Conservation (phyloP, 2,888 invertebrate species). For the Lithosia quadra region DNA sequence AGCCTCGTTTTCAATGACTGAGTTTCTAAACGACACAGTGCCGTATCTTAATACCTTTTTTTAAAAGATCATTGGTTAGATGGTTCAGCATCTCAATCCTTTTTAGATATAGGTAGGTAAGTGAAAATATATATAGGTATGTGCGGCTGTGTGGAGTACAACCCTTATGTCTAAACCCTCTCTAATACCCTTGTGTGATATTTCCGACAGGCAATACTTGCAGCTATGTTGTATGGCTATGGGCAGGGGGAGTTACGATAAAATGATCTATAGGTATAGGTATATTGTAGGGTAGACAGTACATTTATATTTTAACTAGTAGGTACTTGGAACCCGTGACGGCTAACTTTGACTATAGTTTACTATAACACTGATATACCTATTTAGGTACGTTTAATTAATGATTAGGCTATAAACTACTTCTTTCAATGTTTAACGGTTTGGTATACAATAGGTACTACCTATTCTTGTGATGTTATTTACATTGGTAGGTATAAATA, state of each 20-base stretch:
- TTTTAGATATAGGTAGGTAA: no score
- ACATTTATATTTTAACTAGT: neutral
- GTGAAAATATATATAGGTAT: no score
- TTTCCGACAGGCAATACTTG: constrained; percentile 3
- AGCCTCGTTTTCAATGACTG: no score
- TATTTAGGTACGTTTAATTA: neutral
- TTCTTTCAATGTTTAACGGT: neutral
- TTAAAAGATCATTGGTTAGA: no score
- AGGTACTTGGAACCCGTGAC: neutral
- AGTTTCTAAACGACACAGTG: no score
- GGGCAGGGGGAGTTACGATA: neutral
- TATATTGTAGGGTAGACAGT: neutral
- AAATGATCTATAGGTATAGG: neutral
- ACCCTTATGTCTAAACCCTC: neutral
- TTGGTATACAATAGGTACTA: neutral
- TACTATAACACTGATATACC: neutral
- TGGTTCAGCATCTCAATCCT: no score
- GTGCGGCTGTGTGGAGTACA: neutral
- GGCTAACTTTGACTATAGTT: constrained; percentile 2
- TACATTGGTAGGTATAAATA: neutral
- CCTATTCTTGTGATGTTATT: neutral
- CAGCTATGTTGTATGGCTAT: neutral
- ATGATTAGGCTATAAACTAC: neutral
- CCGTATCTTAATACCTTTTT: no score
- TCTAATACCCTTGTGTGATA: neutral